phyloP scores from a whole-genome alignment of 2,797 vertebrate species.

The Anguilla marmorata region DNA sequence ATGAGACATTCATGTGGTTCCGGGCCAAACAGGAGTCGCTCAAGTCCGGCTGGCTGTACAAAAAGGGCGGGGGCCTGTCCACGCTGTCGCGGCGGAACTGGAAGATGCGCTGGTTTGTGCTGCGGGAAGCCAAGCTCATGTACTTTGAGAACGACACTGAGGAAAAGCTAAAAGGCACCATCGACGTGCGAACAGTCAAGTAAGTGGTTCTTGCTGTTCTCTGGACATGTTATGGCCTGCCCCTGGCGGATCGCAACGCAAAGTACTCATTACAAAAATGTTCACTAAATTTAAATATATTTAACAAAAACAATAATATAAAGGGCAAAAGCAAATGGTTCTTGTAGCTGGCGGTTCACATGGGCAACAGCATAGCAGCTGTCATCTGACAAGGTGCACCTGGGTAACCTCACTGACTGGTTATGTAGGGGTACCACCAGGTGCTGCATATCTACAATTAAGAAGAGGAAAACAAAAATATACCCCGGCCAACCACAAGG shows the following conservation, averaged over 20 bases:
- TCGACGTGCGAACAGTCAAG: constrained; percentile 82
- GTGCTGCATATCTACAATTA: not conserved
- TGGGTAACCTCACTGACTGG: not conserved
- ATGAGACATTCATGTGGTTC: constrained; percentile 95
- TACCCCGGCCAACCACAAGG: not conserved
- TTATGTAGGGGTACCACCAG: not conserved
- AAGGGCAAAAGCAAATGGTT: not conserved
- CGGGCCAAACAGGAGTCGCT: constrained; percentile 89
- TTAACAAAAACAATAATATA: not conserved
- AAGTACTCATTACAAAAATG: not conserved
- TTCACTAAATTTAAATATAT: not conserved
- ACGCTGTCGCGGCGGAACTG: constrained; percentile 89
- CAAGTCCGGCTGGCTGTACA: constrained; percentile 90
- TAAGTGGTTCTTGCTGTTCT: constrained; percentile 59
- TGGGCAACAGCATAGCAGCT: not conserved
- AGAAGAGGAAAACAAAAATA: not conserved
- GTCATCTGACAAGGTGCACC: not conserved
- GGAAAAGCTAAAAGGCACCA: constrained; percentile 87
- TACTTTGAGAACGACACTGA: constrained; percentile 91
- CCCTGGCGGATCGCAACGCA: not conserved
- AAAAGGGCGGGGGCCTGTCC: constrained; percentile 90
- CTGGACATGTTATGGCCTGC: not conserved
- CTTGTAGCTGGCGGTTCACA: not conserved
- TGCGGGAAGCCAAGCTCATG: constrained; percentile 85
- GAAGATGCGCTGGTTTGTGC: constrained; percentile 93